Base-by-base conservation (phyloP, 2,113 vertebrate genomes). In the Globicephala melas region DNA sequence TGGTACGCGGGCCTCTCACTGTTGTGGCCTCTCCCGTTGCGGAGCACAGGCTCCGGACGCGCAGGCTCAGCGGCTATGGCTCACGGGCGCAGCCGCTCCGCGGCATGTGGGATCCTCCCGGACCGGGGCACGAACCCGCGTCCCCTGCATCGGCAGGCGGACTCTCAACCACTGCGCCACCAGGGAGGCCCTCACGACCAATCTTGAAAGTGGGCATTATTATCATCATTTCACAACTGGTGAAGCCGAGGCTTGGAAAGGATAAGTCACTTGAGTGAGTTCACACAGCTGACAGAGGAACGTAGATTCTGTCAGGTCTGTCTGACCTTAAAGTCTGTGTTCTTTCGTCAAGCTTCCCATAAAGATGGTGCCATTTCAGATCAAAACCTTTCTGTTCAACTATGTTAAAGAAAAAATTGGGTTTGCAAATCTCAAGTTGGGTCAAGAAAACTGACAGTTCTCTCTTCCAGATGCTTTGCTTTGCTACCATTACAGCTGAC, bases 391-490 rank as follows among this genome's bases (percentile, higher is more conserved):
- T 68, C 76, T 55, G 65, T 58, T 58, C 68, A 79, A 63, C 14
- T 67, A 55, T 23, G 44, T 38, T 68, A 79, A 89, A 82, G 63
- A 90, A 84, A 84, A 79, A 14, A 33, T 1, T 80, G 91, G 14
- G 26, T 81, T 76, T 85, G 81, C 77, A 95, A 95, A 77, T 81
- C 91, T 91, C 26, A 23, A 67, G 74, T 20, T 20, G 71, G 36
- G 68, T 96, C 74, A 86, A 91, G 74, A 94, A 84, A 71, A 86
- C 60, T 41, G 85, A 47, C 14, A 47, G 20, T n/a, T 93, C 86
- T 89, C 47, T 77, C 80, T 92, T 79, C 15, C 23, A 81, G 86
- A 79, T 21, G 62, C 77, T 93, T 76, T 94, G 60, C 67, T 85
- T 76, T 77, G 89, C 50, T 73, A 47, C 28, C 0, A 31, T 31